These are phyloP conservation scores for Melieria picta DNA, from an alignment of 2,888 invertebrate genomes.

Conservation along the genomic window DNA sequence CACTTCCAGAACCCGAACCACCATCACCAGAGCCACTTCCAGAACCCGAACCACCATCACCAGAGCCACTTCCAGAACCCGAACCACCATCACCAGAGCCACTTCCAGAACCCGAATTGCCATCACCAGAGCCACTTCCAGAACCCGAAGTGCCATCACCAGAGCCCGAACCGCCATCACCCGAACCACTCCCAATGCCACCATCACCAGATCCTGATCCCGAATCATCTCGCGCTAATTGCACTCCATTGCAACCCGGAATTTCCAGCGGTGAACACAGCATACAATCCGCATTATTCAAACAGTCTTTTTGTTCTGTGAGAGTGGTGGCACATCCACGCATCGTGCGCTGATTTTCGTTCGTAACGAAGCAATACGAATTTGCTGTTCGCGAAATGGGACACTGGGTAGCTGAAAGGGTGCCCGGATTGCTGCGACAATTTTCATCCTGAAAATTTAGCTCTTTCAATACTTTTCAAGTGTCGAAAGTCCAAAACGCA, in stretches of 20 bases:
- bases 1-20: constrained; percentile 14
- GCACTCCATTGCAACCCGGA: constrained; percentile 42
- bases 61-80: constrained; percentile 29
- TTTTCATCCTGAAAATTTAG: constrained; percentile 40
- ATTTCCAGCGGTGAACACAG: constrained; percentile 48
- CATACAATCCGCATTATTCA: constrained; percentile 40
- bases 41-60: constrained; percentile 17
- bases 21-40: constrained; percentile 35
- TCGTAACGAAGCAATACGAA: constrained; percentile 47
- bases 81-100: constrained; percentile 32
- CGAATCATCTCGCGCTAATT: neutral
- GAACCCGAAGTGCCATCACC: constrained; percentile 25
- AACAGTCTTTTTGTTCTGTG: constrained; percentile 45
- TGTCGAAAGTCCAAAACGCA: too few relatives aligned
- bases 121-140: constrained; percentile 33
- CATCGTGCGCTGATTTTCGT: constrained; percentile 36
- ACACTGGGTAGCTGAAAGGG: constrained; percentile 43
- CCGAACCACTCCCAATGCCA: constrained; percentile 34
- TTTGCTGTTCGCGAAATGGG: constrained; percentile 46
- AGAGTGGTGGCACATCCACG: constrained; percentile 49
- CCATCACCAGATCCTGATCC: constrained; percentile 32
- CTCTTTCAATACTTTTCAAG: neutral
- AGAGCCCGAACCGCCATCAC: constrained; percentile 23
- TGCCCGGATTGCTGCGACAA: constrained; percentile 41
- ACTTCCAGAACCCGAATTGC: constrained; percentile 25